Percentiles rank a stretch among this genome's conserved stretches.
phyloP scores from a whole-genome alignment of 2,888 invertebrate species.

The Griposia aprilina region DNA sequence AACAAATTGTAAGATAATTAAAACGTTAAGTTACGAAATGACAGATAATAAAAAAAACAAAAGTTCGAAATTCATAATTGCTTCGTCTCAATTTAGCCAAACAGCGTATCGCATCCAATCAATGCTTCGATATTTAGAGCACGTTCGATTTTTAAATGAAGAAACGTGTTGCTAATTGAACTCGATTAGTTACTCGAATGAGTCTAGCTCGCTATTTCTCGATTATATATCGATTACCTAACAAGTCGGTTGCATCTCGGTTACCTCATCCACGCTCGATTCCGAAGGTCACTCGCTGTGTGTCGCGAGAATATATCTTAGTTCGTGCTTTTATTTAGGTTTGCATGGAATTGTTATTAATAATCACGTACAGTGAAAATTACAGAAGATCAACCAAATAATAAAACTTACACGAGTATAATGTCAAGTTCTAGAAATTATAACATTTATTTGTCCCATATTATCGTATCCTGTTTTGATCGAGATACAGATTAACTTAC shows the following conservation, averaged over 20 bases:
- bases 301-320: slow-evolving; percentile 46
- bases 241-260: slow-evolving; percentile 72
- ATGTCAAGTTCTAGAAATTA: background rate
- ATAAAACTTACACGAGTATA: no score
- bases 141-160: slow-evolving; percentile 58
- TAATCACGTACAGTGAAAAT: background rate
- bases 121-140: slow-evolving; percentile 50
- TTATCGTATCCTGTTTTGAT: slow-evolving; percentile 4
- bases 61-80: slow-evolving; percentile 39
- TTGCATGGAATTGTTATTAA: background rate
- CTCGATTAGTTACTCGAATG: slow-evolving; percentile 66
- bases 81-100: slow-evolving; percentile 42
- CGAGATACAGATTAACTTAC: slow-evolving; percentile 22
- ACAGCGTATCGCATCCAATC: slow-evolving; percentile 54
- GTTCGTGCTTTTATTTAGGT: slow-evolving; percentile 34
- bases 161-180: slow-evolving; percentile 58
- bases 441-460: background rate
- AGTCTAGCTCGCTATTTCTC: slow-evolving; percentile 69
- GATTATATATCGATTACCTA: slow-evolving; percentile 75
- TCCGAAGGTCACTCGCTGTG: slow-evolving; percentile 69
- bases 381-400: background rate
- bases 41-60: background rate
- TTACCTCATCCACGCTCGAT: slow-evolving; percentile 74
- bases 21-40: slow-evolving; percentile 19
- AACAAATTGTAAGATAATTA: slow-evolving; percentile 3